Evolutionary conservation across 2,888 invertebrate genomes (phyloP).

Genomic region (Protophormia terraenovae): DNA sequence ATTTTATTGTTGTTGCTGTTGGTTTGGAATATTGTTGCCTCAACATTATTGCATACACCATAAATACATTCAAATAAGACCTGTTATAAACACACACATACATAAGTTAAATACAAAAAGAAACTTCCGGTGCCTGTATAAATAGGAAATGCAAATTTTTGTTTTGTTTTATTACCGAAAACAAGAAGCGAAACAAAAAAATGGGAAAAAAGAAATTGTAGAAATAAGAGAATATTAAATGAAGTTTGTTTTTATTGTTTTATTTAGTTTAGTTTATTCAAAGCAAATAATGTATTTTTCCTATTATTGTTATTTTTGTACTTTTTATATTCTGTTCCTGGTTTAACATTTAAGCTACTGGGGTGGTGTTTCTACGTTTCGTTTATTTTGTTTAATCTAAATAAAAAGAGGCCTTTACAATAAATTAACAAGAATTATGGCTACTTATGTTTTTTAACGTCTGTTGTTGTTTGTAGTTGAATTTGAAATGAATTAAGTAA

Average conservation of each 20-base stretch:
- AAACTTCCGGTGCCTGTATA: slow-evolving; percentile 65
- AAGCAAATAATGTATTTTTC: slow-evolving; percentile 42
- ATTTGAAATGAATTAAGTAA: slow-evolving; percentile 21
- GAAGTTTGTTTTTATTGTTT: slow-evolving; percentile 49
- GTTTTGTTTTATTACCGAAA: slow-evolving; percentile 63
- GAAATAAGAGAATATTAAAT: slow-evolving; percentile 62
- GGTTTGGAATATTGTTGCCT: slow-evolving; percentile 11
- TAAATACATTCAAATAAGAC: slow-evolving; percentile 1
- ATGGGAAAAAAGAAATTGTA: not conserved
- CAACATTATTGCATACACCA: slow-evolving; percentile 9
- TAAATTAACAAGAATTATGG: slow-evolving; percentile 67
- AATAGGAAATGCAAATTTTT: slow-evolving; percentile 68
- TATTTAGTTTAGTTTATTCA: slow-evolving; percentile 44
- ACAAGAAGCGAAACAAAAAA: slow-evolving; percentile 29
- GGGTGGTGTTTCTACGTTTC: not conserved
- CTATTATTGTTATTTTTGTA: slow-evolving; percentile 4
- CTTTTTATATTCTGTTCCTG: not conserved
- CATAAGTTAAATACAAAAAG: slow-evolving; percentile 36
- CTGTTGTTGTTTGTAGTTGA: slow-evolving; percentile 28
- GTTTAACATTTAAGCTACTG: slow-evolving; percentile 20
- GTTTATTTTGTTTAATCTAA: slow-evolving; percentile 17
- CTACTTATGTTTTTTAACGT: slow-evolving; percentile 51
- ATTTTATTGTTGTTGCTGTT: slow-evolving; percentile 40
- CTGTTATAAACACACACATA: not conserved
- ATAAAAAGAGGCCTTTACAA: slow-evolving; percentile 56